Conservation (phyloP, 2,888 invertebrate genomes). For the Stegana nigrithorax region DNA sequence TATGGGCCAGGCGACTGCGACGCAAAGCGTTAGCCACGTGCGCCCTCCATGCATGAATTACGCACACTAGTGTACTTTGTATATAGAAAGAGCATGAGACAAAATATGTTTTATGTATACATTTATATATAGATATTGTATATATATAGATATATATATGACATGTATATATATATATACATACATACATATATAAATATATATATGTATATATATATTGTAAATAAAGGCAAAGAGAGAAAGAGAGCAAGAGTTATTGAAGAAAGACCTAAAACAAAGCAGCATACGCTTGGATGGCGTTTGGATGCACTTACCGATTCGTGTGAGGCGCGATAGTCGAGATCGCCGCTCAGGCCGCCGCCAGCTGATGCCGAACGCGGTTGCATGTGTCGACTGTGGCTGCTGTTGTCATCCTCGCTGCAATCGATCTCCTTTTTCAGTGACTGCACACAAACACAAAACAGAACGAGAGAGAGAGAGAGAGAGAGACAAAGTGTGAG, state of each 20-base stretch:
- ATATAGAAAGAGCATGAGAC: background rate
- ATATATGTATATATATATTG: slow-evolving; percentile 8
- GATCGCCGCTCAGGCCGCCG: slow-evolving; percentile 73
- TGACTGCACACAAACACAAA: slow-evolving; percentile 72
- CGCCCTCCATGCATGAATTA: too few relatives aligned
- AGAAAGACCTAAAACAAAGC: slow-evolving; percentile 35
- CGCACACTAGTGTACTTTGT: too few relatives aligned
- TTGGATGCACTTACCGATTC: slow-evolving; percentile 79
- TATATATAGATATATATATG: slow-evolving; percentile 20
- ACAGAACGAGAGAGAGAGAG: background rate
- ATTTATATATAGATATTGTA: slow-evolving; percentile 21
- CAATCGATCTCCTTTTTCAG: slow-evolving; percentile 90
- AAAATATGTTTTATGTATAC: background rate
- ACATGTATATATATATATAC: slow-evolving; percentile 3
- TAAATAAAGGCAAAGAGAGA: slow-evolving; percentile 25
- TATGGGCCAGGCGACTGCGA: too few relatives aligned
- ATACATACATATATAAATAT: background rate
- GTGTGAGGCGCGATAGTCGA: slow-evolving; percentile 84
- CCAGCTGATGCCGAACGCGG: slow-evolving; percentile 74
- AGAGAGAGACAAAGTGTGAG: slow-evolving; percentile 28
- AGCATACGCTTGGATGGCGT: background rate
- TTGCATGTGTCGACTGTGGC: slow-evolving; percentile 63
- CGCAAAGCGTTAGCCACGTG: too few relatives aligned
- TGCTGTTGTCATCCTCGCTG: slow-evolving; percentile 75
- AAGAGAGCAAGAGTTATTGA: slow-evolving; percentile 32